These are phyloP conservation scores for Serilophus lunatus DNA, from an alignment of 2,113 vertebrate genomes.

Conservation along the genomic window DNA sequence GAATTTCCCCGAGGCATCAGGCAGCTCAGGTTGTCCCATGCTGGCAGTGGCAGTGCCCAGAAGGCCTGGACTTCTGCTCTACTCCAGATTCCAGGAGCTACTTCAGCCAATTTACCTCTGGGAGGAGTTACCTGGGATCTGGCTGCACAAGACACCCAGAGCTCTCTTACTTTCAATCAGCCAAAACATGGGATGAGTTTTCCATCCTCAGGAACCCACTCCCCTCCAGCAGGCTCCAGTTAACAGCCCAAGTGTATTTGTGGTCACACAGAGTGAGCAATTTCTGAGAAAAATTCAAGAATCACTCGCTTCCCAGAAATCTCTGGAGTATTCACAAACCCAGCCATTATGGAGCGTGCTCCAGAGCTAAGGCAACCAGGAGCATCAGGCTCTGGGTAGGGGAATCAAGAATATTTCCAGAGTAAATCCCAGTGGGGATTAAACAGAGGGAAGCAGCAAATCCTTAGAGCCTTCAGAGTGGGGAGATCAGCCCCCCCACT, in stretches of 20 bases:
- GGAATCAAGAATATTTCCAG: neutral
- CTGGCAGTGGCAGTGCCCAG: neutral
- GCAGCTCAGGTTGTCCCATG: neutral
- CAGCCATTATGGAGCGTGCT: neutral
- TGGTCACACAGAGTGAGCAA: neutral
- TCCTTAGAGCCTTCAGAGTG: neutral
- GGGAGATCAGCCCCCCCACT: neutral
- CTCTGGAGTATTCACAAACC: neutral
- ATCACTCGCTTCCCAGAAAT: neutral
- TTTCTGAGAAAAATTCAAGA: accelerated
- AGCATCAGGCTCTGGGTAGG: neutral
- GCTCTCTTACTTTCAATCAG: neutral
- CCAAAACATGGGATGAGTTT: accelerated
- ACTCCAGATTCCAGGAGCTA: neutral
- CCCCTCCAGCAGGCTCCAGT: neutral
- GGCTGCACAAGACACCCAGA: neutral
- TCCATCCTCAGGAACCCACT: neutral
- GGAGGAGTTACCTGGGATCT: neutral
- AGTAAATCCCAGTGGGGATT: neutral
- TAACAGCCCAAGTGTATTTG: neutral
- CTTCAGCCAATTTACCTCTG: accelerated
- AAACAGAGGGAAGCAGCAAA: neutral
- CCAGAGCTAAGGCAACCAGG: neutral
- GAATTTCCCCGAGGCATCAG: neutral
- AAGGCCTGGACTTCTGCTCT: neutral